Evolutionary conservation across 2,113 vertebrate species (phyloP), one percentile per base, ranked within the genome.

Genomic region (Noctilio leporinus): DNA sequence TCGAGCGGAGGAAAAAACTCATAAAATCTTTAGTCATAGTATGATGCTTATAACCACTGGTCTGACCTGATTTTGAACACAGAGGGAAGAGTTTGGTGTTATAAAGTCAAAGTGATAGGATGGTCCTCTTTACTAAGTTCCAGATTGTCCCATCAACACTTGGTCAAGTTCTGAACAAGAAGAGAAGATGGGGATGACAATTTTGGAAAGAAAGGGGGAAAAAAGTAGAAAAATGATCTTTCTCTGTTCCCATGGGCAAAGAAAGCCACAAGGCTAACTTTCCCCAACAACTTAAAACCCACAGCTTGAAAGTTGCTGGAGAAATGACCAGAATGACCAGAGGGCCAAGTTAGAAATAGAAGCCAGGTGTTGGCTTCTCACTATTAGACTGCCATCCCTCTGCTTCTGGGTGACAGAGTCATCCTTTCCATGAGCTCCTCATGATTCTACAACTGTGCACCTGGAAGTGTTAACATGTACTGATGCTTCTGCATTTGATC

Each of bases 201-300:
- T 57, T 86, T 93, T 67, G 62, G 93, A 94, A 87, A 92, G 80
- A 89, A 65, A 40, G 24, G 30, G 47, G 30, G 30, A 75, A 70
- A 51, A 85, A 75, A 82, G 59, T 28, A 82, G 47, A 26, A 72
- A 86, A 96, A 82, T 69, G 59, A 45, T 81, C 75, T 96, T n/a
- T n/a, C 28, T 96, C 40, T 92, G 67, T 95, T 96, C 85, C 94
- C 94, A 97, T 2, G 12, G 91, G 45, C 65, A 73, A 81, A 94
- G 88, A 76, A 95, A 96, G 82, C 91, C 95, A 80, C 94, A 96
- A 80, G 69, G 26, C 35, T 86, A 80, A 91, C 43, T 86, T 89
- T 94, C 59, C 94, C 94, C 82, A 91, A 91, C 73, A 95, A 94
- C 70, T 95, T 85, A 49, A 96, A 97, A 94, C 30, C 94, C 96